These are phyloP conservation scores for Cassiopea xamachana DNA, from an alignment of 30 jellyfish, hydroid and myxozoan genomes.

Conservation along the genomic window DNA sequence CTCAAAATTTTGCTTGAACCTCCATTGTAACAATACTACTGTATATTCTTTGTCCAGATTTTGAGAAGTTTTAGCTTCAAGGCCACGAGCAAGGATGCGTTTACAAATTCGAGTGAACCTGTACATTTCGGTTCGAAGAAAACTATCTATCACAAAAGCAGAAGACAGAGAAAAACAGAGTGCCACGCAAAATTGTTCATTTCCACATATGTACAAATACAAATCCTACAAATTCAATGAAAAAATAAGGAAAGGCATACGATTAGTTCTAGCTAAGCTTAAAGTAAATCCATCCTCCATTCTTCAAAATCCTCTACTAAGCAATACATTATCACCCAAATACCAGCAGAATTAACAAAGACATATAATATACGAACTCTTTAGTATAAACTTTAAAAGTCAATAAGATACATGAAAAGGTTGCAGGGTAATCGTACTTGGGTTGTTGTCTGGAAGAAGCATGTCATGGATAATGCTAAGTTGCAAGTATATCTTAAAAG, in stretches of 20 bases:
- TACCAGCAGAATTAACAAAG: neutral
- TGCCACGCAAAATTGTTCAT: neutral
- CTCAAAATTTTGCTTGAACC: too few species aligned
- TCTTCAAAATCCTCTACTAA: neutral
- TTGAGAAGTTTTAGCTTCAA: too few species aligned
- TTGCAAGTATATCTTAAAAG: too few species aligned
- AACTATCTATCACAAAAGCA: neutral
- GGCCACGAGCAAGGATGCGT: too few species aligned
- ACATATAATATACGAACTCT: too few species aligned
- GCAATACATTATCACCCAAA: neutral
- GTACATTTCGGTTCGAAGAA: too few species aligned
- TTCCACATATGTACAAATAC: conserved; percentile 7
- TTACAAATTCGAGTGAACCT: too few species aligned
- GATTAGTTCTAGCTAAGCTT: neutral
- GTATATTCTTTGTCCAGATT: too few species aligned
- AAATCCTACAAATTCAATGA: neutral
- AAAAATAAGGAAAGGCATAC: neutral
- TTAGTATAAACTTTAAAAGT: neutral
- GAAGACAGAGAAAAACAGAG: neutral
- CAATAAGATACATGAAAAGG: neutral
- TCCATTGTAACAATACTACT: too few species aligned
- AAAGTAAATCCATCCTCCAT: neutral
- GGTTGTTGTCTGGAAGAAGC: too few species aligned
- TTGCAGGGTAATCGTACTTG: too few species aligned
- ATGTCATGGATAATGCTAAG: too few species aligned